Evolutionary conservation across 1,140 invertebrate species (phyloP).

Genomic region (Charaxes varanes): DNA sequence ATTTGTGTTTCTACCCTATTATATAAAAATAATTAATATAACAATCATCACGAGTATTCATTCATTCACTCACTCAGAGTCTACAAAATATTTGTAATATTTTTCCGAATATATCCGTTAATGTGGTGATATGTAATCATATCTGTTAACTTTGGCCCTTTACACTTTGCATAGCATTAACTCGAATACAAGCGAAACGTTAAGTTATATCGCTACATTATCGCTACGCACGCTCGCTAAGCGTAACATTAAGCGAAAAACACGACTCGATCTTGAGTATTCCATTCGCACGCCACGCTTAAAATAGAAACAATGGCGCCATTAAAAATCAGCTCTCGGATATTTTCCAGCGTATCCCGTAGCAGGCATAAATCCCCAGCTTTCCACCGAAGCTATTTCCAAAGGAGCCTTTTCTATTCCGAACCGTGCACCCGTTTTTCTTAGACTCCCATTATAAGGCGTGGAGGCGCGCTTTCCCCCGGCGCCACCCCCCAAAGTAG

Average conservation of each 20-base stretch:
- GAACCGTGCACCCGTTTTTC: slow-evolving; percentile 69
- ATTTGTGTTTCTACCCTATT: no score
- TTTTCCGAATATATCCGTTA: no score
- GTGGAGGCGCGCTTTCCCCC: slow-evolving; percentile 32
- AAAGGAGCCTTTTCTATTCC: slow-evolving; percentile 73
- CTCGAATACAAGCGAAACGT: slow-evolving; percentile 11
- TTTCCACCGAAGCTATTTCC: slow-evolving; percentile 72
- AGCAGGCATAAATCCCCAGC: slow-evolving; percentile 67
- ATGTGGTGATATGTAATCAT: no score
- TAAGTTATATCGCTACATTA: slow-evolving; percentile 26
- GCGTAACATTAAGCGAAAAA: slow-evolving; percentile 45
- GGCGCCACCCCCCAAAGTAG: slow-evolving; percentile 52
- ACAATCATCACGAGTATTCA: no score
- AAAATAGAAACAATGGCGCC: slow-evolving; percentile 71
- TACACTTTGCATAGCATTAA: slow-evolving; percentile 12
- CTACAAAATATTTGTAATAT: no score
- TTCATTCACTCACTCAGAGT: no score
- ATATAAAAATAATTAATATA: no score
- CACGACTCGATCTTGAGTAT: slow-evolving; percentile 53
- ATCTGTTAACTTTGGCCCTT: no score
- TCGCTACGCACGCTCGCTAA: slow-evolving; percentile 31
- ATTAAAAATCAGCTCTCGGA: slow-evolving; percentile 72
- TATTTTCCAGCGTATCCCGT: slow-evolving; percentile 68
- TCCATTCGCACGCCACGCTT: slow-evolving; percentile 66
- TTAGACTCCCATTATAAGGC: slow-evolving; percentile 66